Base-by-base conservation (phyloP, 2,888 invertebrate genomes). In the Rotaria socialis region DNA sequence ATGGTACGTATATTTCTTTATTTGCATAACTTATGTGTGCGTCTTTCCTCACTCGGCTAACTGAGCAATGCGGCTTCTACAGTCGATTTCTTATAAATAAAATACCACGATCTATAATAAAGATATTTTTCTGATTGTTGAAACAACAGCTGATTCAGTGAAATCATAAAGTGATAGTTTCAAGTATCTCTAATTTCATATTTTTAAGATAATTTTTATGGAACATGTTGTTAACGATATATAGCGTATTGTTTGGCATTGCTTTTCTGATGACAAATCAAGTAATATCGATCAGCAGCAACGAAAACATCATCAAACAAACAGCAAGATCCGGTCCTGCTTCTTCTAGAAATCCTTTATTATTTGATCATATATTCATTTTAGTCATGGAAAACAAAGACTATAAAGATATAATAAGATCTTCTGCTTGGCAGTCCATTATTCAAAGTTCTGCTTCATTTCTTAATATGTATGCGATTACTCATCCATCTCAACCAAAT, bases 361-460 rank as follows among this genome's bases (percentile, higher is more conserved):
- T 58, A 58, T 58, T 58, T n/a, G n/a, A 58, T n/a, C 58, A 58
- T 58, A 58, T 58, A 58, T 58, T 58, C n/a, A 10, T 58, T 58
- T n/a, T 58, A 58, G n/a, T 58, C n/a, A 58, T 58, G 58, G 58
- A 58, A 58, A 58, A 58, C 24, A 24, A 24, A 8, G 58, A 24
- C 16, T n/a, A 58, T n/a, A 10, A 58, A 2, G n/a, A 58, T n/a
- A 58, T n/a, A 58, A 8, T n/a, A n/a, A 58, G 10, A 10, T 58
- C 58, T 58, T 10, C 58, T 58, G 58, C 58, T n/a, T 58, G 58
- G 58, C 24, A 58, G n/a, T n/a, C 58, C 10, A 58, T 58, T 58
- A 58, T 58, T n/a, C 58, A 58, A n/a, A n/a, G 58, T 58, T 24
- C 58, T n/a, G 58, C 58, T n/a, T n/a, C 16, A n/a, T 58, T 58